These are phyloP conservation scores for Galaxias olidus DNA, from an alignment of 2,797 vertebrate species.

Conservation along the genomic window DNA sequence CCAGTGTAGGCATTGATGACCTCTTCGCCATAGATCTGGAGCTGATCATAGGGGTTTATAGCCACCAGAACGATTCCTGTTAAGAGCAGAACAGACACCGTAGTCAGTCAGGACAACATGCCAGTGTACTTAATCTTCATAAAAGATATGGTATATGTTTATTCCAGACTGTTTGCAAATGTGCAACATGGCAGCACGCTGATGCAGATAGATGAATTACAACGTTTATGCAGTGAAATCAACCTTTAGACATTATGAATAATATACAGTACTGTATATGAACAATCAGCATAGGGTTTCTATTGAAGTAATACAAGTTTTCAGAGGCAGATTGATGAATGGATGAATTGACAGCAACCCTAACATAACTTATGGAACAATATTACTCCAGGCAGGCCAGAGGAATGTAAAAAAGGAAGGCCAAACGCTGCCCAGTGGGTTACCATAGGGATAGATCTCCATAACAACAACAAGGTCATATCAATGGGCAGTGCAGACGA, in stretches of 20 bases:
- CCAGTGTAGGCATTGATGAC: slow-evolving; percentile 94
- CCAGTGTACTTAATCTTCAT: too few species aligned
- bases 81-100: background rate
- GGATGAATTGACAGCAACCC: background rate
- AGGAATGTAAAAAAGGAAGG: background rate
- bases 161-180: too few species aligned
- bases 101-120: too few species aligned
- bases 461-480: slow-evolving; percentile 22
- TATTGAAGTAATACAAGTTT: too few species aligned
- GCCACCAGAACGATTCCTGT: slow-evolving; percentile 95
- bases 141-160: too few species aligned
- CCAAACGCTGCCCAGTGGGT: slow-evolving; percentile 6
- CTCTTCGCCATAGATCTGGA: slow-evolving; percentile 95
- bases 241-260: too few species aligned
- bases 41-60: slow-evolving; percentile 93
- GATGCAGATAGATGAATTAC: too few species aligned
- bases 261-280: too few species aligned
- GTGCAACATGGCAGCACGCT: too few species aligned
- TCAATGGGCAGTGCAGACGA: slow-evolving; percentile 1
- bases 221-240: too few species aligned
- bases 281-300: too few species aligned
- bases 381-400: background rate
- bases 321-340: too few species aligned
- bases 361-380: slow-evolving; percentile 4
- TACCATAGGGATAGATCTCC: slow-evolving; percentile 17